Base-by-base conservation (phyloP, 2,113 vertebrate genomes). In the Miniopterus natalensis region DNA sequence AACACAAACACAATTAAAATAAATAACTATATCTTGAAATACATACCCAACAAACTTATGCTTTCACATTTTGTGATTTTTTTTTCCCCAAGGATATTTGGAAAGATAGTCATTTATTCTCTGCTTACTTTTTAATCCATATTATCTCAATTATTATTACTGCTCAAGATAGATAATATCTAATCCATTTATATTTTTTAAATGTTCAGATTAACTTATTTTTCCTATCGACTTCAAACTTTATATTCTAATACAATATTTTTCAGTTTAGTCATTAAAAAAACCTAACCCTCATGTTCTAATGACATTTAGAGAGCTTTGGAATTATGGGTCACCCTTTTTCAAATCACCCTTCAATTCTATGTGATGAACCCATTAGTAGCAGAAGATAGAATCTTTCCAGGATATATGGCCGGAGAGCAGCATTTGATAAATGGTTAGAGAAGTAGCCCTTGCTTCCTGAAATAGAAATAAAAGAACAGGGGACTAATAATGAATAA, bases 341-440 rank as follows among this genome's bases (percentile, higher is more conserved):
- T 98, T 45, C 89, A 97, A 96, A 98, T 97, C 93, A 97, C 98
- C 97, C 90, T 98, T 20, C 92, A 97, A 74, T 95, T 85, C 95
- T 95, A 49, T 77, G 80, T 21, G n/a, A 79, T 79, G 68, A 98
- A 93, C 94, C 98, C 92, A 96, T 98, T 98, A 98, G 95, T 98
- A 98, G 85, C 79, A 97, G 89, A 97, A 98, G 94, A 85, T 57
- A 92, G 92, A 97, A 83, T 63, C 88, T 95, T 95, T 99, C 98
- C 94, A 97, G 90, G 90, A 73, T 84, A 59, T 96, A 87, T 96
- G 90, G 95, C 97, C 97, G 97, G 97, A 98, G 90, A 94, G 85
- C 91, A 94, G 74, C 77, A 49, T 84, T 97, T 99, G 98, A 98
- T 98, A 97, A 98, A 98, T 96, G 96, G 97, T 87, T 86, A 31